Percentiles rank a stretch among this genome's conserved stretches.
Evolutionary conservation across 1,140 invertebrate species (phyloP).

Genomic region (Dufourea novaeangliae): DNA sequence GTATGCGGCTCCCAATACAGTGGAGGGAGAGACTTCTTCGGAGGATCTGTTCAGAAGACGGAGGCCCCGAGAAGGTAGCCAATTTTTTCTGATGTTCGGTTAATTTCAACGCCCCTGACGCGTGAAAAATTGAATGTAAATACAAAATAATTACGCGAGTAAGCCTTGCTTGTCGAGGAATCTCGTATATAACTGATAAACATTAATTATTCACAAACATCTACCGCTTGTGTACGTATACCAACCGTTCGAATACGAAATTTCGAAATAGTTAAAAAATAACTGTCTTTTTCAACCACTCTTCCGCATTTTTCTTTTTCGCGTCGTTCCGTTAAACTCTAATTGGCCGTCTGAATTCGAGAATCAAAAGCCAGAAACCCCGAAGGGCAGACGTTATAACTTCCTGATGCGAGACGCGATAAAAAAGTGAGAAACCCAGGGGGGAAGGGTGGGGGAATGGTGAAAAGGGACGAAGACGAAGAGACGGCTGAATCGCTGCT

Average conservation of each 20-base stretch:
- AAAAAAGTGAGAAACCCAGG: slow-evolving; percentile 64
- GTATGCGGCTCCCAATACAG: slow-evolving; percentile 22
- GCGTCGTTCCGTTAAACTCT: slow-evolving; percentile 13
- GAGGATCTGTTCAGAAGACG: neutral
- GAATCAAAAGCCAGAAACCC: slow-evolving; percentile 22
- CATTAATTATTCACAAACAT: too few relatives aligned
- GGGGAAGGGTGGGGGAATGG: slow-evolving; percentile 2
- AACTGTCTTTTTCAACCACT: neutral
- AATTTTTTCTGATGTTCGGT: neutral
- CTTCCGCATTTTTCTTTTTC: neutral
- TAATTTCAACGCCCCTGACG: too few relatives aligned
- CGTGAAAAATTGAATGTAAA: neutral
- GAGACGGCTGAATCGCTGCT: slow-evolving; percentile 62
- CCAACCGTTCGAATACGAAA: neutral
- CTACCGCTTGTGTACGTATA: too few relatives aligned
- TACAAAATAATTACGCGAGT: too few relatives aligned
- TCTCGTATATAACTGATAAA: too few relatives aligned
- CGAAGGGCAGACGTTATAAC: slow-evolving; percentile 63
- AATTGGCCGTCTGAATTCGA: slow-evolving; percentile 52
- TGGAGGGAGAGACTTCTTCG: neutral
- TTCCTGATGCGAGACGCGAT: slow-evolving; percentile 64
- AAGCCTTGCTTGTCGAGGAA: too few relatives aligned
- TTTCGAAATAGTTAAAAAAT: neutral
- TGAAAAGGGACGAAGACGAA: slow-evolving; percentile 22
- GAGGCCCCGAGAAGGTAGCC: neutral